phyloP scores from a whole-genome alignment of 37 sponge, comb jelly and placozoan genomes.

The Halichondria panicea region DNA sequence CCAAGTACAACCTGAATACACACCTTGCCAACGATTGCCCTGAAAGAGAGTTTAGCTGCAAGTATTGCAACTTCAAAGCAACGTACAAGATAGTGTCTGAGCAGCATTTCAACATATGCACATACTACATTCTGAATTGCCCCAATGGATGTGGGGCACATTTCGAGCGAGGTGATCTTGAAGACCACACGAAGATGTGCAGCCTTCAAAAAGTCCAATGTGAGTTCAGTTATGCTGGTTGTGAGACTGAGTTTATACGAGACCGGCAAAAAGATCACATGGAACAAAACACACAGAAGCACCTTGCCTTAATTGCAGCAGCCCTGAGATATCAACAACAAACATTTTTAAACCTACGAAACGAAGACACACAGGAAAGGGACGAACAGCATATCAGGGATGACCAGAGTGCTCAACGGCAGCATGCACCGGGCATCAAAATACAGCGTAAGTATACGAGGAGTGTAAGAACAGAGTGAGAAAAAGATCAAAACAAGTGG shows the following conservation, averaged over 20 bases:
- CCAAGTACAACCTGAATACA: neutral
- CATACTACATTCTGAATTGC: constrained; percentile 7
- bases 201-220: constrained; percentile 23
- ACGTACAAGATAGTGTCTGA: constrained; percentile 18
- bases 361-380: too few species aligned
- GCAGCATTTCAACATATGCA: constrained; percentile 18
- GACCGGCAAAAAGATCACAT: constrained; percentile 18
- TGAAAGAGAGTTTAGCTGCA: constrained; percentile 15
- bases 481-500: too few species aligned
- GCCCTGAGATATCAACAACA: too few species aligned
- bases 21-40: constrained; percentile 21
- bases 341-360: too few species aligned
- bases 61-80: constrained; percentile 20
- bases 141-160: constrained; percentile 29
- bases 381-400: too few species aligned
- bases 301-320: constrained; percentile 7
- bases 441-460: too few species aligned
- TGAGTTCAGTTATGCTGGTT: constrained; percentile 21
- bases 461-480: too few species aligned
- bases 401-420: too few species aligned
- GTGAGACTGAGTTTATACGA: constrained; percentile 5
- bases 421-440: too few species aligned
- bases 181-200: constrained; percentile 27
- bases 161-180: neutral
- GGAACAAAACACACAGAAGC: neutral